phyloP scores from a whole-genome alignment of 2,113 vertebrate genomes.

The Carlito syrichta region DNA sequence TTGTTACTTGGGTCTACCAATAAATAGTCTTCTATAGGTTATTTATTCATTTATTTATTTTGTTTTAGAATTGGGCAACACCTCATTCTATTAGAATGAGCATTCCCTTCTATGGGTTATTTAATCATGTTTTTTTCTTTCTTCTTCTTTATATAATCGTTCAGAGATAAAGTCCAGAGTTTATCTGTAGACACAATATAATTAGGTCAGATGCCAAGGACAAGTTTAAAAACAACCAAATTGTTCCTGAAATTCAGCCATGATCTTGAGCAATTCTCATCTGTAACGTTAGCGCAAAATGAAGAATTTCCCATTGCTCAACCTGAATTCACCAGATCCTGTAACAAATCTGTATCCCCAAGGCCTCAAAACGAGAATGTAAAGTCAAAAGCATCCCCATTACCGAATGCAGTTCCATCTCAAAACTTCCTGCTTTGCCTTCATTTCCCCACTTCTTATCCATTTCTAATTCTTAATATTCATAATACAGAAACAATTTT shows the following conservation, averaged over 20 bases:
- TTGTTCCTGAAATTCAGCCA: not conserved
- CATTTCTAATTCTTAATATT: not conserved
- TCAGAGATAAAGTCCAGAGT: not conserved
- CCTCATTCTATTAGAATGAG: not conserved
- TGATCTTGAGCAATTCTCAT: not conserved
- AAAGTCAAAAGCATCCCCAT: not conserved
- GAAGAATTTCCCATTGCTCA: not conserved
- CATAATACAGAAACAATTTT: not conserved
- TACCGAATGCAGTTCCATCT: not conserved
- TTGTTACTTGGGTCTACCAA: not conserved
- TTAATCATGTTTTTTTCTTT: not conserved
- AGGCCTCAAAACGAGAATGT: not conserved
- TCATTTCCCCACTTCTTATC: not conserved
- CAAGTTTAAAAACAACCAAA: conserved; percentile 49
- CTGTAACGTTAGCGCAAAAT: not conserved
- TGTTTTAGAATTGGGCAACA: not conserved
- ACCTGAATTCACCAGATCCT: not conserved
- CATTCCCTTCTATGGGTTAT: not conserved
- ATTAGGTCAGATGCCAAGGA: conserved; percentile 9
- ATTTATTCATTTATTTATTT: not conserved
- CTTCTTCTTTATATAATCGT: not conserved
- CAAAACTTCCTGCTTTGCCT: not conserved
- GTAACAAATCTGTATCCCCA: not conserved
- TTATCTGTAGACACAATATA: not conserved
- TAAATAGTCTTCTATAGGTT: not conserved